phyloP scores from a whole-genome alignment of 2,113 vertebrate genomes.

The Oryzias celebensis region DNA sequence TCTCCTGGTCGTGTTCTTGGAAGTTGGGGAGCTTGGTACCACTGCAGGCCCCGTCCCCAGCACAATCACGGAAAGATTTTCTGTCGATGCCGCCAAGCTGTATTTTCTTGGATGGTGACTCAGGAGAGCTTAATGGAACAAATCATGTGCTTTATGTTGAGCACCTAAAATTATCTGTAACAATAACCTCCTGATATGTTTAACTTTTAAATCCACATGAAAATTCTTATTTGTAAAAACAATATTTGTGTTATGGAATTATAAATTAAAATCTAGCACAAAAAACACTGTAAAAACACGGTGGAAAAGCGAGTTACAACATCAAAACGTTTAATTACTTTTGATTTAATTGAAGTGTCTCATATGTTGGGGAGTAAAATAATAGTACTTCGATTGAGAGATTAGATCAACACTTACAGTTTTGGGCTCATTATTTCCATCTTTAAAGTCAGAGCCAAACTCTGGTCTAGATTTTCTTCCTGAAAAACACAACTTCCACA shows the following conservation, averaged over 20 bases:
- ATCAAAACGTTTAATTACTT: not conserved
- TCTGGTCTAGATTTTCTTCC: constrained; percentile 35
- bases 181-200: too few relatives aligned
- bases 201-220: too few relatives aligned
- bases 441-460: constrained; percentile 51
- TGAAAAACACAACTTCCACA: constrained; percentile 63
- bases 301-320: too few relatives aligned
- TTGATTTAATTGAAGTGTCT: too few relatives aligned
- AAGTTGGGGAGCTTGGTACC: constrained; percentile 14
- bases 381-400: too few relatives aligned
- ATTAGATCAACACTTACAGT: constrained; percentile 46
- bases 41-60: not conserved
- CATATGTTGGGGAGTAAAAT: too few relatives aligned
- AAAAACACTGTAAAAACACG: too few relatives aligned
- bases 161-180: too few relatives aligned
- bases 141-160: not conserved
- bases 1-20: constrained; percentile 15
- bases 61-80: constrained; percentile 6
- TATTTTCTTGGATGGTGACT: not conserved
- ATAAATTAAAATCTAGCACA: too few relatives aligned
- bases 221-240: too few relatives aligned
- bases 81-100: not conserved
- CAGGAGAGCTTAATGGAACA: constrained; percentile 2
- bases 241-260: too few relatives aligned
- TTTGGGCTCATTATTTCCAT: constrained; percentile 37